Percentiles rank a stretch among this genome's conserved stretches.
Evolutionary conservation across 2,113 vertebrate genomes (phyloP).

Genomic region (Colistium nudipinnis): DNA sequence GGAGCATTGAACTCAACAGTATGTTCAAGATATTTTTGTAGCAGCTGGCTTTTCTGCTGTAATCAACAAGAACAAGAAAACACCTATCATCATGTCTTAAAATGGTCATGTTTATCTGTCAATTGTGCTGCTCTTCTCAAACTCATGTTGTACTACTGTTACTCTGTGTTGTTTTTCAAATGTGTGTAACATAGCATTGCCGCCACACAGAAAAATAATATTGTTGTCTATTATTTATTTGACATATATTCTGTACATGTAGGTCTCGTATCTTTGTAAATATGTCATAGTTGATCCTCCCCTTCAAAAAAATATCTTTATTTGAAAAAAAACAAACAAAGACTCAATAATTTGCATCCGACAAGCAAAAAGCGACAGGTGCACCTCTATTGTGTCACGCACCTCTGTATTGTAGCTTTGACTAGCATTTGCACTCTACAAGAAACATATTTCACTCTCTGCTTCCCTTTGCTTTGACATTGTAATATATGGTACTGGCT

Average conservation of each 20-base stretch:
- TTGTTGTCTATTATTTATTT: constrained; percentile 69
- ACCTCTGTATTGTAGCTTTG: constrained; percentile 62
- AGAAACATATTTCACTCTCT: constrained; percentile 25
- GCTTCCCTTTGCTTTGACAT: constrained; percentile 50
- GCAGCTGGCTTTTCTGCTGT: constrained; percentile 58
- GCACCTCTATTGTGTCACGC: constrained; percentile 27
- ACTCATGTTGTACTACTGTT: constrained; percentile 71
- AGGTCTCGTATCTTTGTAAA: constrained; percentile 71
- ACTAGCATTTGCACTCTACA: constrained; percentile 59
- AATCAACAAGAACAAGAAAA: constrained; percentile 28
- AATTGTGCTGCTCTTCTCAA: constrained; percentile 69
- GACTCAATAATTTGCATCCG: constrained; percentile 34
- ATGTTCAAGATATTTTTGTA: constrained; percentile 50
- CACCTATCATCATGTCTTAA: constrained; percentile 24
- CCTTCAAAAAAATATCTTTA: constrained; percentile 31
- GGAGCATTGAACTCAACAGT: constrained; percentile 22
- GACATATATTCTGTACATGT: constrained; percentile 59
- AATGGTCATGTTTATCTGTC: constrained; percentile 44
- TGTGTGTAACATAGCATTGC: constrained; percentile 66
- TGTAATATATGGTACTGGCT: constrained; percentile 37
- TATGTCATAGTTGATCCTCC: constrained; percentile 46
- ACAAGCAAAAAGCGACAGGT: constrained; percentile 32
- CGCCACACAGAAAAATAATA: constrained; percentile 51
- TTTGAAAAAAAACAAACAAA: constrained; percentile 30
- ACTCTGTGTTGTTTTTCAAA: constrained; percentile 67